Evolutionary conservation across 2,888 invertebrate species (phyloP).

Genomic region (Anticlea derivata): DNA sequence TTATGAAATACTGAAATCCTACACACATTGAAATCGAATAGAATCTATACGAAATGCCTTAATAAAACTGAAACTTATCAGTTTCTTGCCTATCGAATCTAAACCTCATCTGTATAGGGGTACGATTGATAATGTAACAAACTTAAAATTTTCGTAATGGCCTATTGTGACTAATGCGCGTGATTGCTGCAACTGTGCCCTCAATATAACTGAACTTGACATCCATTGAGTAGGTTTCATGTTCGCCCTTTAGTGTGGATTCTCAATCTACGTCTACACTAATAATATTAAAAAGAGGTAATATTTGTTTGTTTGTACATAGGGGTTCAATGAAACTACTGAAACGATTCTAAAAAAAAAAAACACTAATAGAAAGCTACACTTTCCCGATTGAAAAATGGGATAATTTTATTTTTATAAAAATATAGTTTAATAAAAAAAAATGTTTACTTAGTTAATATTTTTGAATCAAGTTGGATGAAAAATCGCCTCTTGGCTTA

Average conservation of each 20-base stretch:
- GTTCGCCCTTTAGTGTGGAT: slow-evolving; percentile 32
- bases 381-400: too few relatives aligned
- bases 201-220: slow-evolving; percentile 70
- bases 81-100: slow-evolving; percentile 5
- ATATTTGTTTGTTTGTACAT: too few relatives aligned
- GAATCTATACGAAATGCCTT: slow-evolving; percentile 6
- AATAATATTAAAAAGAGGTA: too few relatives aligned
- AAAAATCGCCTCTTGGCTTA: too few relatives aligned
- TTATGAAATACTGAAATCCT: slow-evolving; percentile 1
- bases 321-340: too few relatives aligned
- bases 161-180: slow-evolving; percentile 54
- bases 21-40: slow-evolving; percentile 5
- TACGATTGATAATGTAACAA: slow-evolving; percentile 16
- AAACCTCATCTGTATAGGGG: not conserved
- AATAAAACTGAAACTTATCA: slow-evolving; percentile 6
- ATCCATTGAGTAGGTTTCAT: slow-evolving; percentile 51
- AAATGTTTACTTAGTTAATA: too few relatives aligned
- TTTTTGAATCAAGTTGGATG: too few relatives aligned
- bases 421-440: too few relatives aligned
- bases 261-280: too few relatives aligned
- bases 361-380: too few relatives aligned
- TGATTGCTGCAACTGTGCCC: slow-evolving; percentile 57
- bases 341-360: too few relatives aligned
- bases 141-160: slow-evolving; percentile 21
- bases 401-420: too few relatives aligned